phyloP scores from a whole-genome alignment of 2,113 vertebrate species.

The Sigmodon hispidus region DNA sequence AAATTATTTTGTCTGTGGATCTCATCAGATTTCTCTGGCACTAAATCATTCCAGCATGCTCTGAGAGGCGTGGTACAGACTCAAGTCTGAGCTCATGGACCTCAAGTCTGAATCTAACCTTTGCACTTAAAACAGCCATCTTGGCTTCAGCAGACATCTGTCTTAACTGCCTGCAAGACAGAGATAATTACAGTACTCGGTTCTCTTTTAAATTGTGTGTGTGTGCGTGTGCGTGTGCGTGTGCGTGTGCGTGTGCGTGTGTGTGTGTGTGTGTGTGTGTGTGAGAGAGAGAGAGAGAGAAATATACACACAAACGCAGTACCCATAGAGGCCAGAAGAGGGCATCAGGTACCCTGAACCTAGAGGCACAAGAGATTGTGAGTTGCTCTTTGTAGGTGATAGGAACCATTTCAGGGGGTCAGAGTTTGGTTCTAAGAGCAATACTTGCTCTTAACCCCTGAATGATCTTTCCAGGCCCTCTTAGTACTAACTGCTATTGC shows the following conservation, averaged over 20 bases:
- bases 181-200: not conserved
- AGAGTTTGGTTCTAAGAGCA: no score
- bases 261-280: not conserved
- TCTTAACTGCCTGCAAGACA: slow-evolving; percentile 2
- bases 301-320: not conserved
- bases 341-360: not conserved
- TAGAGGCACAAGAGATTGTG: not conserved
- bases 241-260: not conserved
- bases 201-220: not conserved
- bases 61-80: not conserved
- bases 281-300: not conserved
- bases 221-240: not conserved
- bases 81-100: not conserved
- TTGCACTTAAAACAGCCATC: not conserved
- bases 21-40: not conserved
- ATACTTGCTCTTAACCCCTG: not conserved
- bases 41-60: not conserved
- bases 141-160: not conserved
- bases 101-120: not conserved
- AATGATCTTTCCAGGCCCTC: not conserved
- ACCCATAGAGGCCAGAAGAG: not conserved
- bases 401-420: no score
- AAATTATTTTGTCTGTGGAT: not conserved
- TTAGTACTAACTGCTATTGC: not conserved
- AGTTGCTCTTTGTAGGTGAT: not conserved